Base-by-base conservation (phyloP, 2,113 vertebrate species). In the Cinclus cinclus region DNA sequence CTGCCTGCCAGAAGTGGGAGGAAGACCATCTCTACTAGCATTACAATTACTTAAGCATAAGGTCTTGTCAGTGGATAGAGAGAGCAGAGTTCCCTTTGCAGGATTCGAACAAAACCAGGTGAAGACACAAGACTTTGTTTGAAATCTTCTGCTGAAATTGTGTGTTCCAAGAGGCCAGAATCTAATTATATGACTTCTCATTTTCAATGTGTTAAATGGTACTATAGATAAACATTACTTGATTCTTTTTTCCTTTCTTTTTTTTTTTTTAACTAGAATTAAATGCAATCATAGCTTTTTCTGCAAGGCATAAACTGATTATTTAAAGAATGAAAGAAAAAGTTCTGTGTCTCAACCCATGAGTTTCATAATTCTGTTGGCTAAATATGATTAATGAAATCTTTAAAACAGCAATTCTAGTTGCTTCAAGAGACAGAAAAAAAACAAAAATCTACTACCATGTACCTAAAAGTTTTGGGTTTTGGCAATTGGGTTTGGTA, bases 351-450 rank as follows among this genome's bases (percentile, higher is more conserved):
- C 23, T 83, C 39, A 68, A 60, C 59, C 18, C 28, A 60, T 52
- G 67, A 5, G 1, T 14, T 58, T 14, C 11, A 74, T 44, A 80
- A 86, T 74, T 67, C 50, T 59, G 8, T 86, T 85, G 67, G 35
- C 31, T 74, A 94, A 91, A 65, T 60, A 63, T 67, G 86, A 59
- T 80, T 95, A 77, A 79, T 77, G 30, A 87, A 60, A 9, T 39
- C 15, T 52, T 82, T 76, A 27, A 89, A 90, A 46, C 33, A 77
- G 33, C 53, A 87, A n/a, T 89, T 16, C 9, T 63, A 44, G 19
- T 30, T 69, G 7, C 23, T 80, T 90, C 47, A 50, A 65, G 53
- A 92, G 39, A 69, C 13, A 69, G 23, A 84, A 16, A 73, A 77
- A 83, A 94, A 93, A 17, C 7, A 68, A 44, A n/a, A 68, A 53